Base-by-base conservation (phyloP, 2,113 vertebrate species). In the Coregonus clupeaformis region DNA sequence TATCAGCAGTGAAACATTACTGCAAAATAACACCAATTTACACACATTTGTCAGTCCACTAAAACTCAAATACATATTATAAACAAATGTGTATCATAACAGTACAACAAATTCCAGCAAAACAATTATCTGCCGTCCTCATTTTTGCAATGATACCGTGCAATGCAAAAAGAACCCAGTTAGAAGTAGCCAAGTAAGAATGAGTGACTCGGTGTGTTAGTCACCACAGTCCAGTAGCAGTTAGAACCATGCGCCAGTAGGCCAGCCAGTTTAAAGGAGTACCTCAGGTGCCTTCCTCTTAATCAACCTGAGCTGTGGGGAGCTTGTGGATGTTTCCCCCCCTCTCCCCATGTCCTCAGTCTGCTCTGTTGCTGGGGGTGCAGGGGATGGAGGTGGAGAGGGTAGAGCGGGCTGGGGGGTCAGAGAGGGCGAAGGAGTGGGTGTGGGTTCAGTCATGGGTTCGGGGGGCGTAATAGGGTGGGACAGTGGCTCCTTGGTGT, bases 241-340 rank as follows among this genome's bases (percentile, higher is more conserved):
- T 89, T 90, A 87, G 82, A 76, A n/a, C 74, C 84, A 88, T 80
- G 79, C 86, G 90, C 84, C 88, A 88, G 84, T 83, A 74, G 86
- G 77, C 85, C 82, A 87, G 78, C 84, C 75, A 69, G 12, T 45
- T 62, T 65, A 76, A 70, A 71, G 79, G 75, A 75, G 79, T 88
- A 94, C 93, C 93, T 94, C 93, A 27, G 93, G 93, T 82, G 92
- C 92, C 86, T 91, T 93, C 86, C 89, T 92, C 86, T 92, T 94
- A 81, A 78, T 79, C 84, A 89, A 86, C 85, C 84, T 86, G 75
- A 88, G 84, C 69, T 91, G 89, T 4, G 88, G 85, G 22, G 87
- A 86, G 74, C 79, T 82, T n/a, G 82, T 74, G 0, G 78, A 45
- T 42, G 77, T 62, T 70, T 72, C 75, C 18, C 36, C 74, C 9